phyloP scores from a whole-genome alignment of 2,888 invertebrate species.

The Tanytarsus gracilentus region DNA sequence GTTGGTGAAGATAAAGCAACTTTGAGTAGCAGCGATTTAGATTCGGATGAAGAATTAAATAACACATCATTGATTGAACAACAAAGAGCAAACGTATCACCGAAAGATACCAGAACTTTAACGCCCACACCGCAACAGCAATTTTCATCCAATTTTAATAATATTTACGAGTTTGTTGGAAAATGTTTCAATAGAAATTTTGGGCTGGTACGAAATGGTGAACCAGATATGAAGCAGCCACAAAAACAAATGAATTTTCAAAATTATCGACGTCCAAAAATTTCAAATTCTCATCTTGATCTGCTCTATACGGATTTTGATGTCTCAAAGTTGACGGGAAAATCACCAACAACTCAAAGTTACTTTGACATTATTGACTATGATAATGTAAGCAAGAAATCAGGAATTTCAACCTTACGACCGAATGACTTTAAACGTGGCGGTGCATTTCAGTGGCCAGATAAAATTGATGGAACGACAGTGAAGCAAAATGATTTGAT shows the following conservation, averaged over 20 bases:
- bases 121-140: conserved; percentile 20
- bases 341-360: conserved; percentile 40
- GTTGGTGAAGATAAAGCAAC: conserved; percentile 29
- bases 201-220: neutral
- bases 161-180: conserved; percentile 28
- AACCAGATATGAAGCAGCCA: neutral
- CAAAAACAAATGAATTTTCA: conserved; percentile 1
- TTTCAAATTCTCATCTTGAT: conserved; percentile 26
- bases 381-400: conserved; percentile 3
- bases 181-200: conserved; percentile 23
- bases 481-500: conserved; percentile 42
- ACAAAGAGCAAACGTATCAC: neutral
- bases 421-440: neutral
- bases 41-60: conserved; percentile 39
- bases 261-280: neutral
- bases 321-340: conserved; percentile 43
- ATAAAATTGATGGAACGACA: conserved; percentile 43
- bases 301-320: conserved; percentile 39
- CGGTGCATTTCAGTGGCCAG: conserved; percentile 42
- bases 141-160: conserved; percentile 25
- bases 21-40: conserved; percentile 21
- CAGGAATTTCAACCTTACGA: neutral
- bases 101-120: conserved; percentile 11
- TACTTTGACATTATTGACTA: conserved; percentile 30
- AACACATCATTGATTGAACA: conserved; percentile 3